Evolutionary conservation across 2,113 vertebrate genomes (phyloP).

Genomic region (Rana temporaria): DNA sequence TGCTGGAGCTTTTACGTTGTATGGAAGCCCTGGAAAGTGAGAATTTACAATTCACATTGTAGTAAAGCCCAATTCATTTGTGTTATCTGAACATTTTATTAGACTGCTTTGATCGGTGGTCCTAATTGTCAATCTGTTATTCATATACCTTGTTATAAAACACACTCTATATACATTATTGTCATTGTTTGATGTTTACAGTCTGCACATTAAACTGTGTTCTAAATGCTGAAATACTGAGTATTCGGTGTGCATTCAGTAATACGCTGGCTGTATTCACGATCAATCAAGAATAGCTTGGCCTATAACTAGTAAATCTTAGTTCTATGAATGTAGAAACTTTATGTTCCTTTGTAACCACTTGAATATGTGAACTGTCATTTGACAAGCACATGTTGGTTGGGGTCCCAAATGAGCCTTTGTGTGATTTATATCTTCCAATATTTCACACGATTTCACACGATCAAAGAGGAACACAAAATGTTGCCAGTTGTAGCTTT

Average conservation of each 20-base stretch:
- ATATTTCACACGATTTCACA: too few relatives aligned
- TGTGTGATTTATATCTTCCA: too few relatives aligned
- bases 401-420: too few relatives aligned
- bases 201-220: background rate
- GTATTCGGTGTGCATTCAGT: slow-evolving; percentile 10
- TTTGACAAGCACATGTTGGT: too few relatives aligned
- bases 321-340: too few relatives aligned
- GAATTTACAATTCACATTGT: background rate
- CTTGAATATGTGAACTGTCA: too few relatives aligned
- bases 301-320: too few relatives aligned
- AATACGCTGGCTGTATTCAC: too few relatives aligned
- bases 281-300: background rate
- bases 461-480: too few relatives aligned
- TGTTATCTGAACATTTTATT: background rate
- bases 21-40: background rate
- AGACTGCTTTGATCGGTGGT: background rate
- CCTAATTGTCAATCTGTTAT: background rate
- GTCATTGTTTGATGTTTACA: background rate
- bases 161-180: background rate
- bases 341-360: too few relatives aligned
- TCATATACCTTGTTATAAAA: background rate
- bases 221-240: slow-evolving; percentile 2
- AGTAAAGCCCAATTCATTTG: background rate
- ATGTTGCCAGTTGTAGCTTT: too few relatives aligned
- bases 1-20: too few relatives aligned